phyloP scores from a whole-genome alignment of 2,888 invertebrate species.

The Erpobdella octoculata region DNA sequence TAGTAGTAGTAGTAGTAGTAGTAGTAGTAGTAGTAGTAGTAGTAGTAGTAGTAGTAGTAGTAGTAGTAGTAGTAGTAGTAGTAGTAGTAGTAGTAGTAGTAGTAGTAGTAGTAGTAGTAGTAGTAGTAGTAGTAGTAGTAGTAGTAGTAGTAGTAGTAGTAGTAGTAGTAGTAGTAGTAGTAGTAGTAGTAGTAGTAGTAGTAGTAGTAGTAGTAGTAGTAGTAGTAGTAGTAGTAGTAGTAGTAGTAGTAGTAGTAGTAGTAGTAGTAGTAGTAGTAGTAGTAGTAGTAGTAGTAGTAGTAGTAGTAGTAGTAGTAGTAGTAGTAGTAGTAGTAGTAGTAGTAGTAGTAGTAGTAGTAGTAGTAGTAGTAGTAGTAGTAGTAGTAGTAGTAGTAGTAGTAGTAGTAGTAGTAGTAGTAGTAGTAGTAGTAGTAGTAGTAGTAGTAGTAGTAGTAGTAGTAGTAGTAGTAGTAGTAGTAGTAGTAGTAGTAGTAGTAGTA shows the following conservation, averaged over 20 bases:
- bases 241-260: slow-evolving; percentile 8
- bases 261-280: slow-evolving; percentile 19
- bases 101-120: slow-evolving; percentile 18
- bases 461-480: slow-evolving; percentile 17
- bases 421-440: slow-evolving; percentile 17
- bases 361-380: slow-evolving; percentile 17
- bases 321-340: slow-evolving; percentile 17
- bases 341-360: slow-evolving; percentile 17
- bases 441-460: slow-evolving; percentile 17
- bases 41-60: slow-evolving; percentile 10
- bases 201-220: slow-evolving; percentile 13
- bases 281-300: slow-evolving; percentile 21
- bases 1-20: too few relatives aligned
- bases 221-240: slow-evolving; percentile 8
- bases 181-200: slow-evolving; percentile 7
- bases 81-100: slow-evolving; percentile 13
- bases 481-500: slow-evolving; percentile 17
- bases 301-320: slow-evolving; percentile 14
- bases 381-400: slow-evolving; percentile 15
- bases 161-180: slow-evolving; percentile 8
- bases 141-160: slow-evolving; percentile 15
- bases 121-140: slow-evolving; percentile 12
- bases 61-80: slow-evolving; percentile 10
- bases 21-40: not conserved
- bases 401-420: slow-evolving; percentile 17